These are phyloP conservation scores for Amphipyra tragopoginis DNA, from an alignment of 2,888 invertebrate species.

Conservation along the genomic window DNA sequence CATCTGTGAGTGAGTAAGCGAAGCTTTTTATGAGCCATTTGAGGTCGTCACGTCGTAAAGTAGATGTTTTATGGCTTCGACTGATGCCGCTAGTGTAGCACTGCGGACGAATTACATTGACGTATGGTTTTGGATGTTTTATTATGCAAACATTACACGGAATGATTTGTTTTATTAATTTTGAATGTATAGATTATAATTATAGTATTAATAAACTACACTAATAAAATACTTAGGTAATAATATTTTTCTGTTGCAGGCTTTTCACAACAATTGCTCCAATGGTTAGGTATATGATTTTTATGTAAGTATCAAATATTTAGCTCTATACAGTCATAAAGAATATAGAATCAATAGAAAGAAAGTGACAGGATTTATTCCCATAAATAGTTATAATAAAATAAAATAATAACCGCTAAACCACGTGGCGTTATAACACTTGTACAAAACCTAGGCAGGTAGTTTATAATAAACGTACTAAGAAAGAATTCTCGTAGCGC, in stretches of 20 bases:
- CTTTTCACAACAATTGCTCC: neutral
- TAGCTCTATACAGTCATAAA: no score
- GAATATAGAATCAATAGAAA: no score
- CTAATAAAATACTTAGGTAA: no score
- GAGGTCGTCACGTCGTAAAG: constrained; percentile 85
- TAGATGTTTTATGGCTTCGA: constrained; percentile 82
- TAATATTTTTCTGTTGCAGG: no score
- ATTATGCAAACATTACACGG: constrained; percentile 7
- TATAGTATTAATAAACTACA: no score
- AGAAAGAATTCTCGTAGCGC: constrained; percentile 47
- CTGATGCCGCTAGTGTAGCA: constrained; percentile 86
- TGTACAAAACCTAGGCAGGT: constrained; percentile 13
- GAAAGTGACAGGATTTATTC: constrained; percentile 13
- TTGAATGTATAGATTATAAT: neutral
- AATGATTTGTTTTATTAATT: constrained; percentile 6
- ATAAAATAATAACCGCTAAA: constrained; percentile 3
- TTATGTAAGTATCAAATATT: no score
- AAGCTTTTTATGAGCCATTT: constrained; percentile 87
- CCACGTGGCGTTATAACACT: constrained; percentile 7
- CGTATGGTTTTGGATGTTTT: constrained; percentile 14
- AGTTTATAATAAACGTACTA: constrained; percentile 31
- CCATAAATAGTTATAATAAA: neutral
- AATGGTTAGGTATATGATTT: no score
- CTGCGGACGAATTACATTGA: constrained; percentile 59
- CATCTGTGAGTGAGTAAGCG: constrained; percentile 81